Conservation (phyloP, 2,888 invertebrate genomes). For the Slavum lentiscoides region DNA sequence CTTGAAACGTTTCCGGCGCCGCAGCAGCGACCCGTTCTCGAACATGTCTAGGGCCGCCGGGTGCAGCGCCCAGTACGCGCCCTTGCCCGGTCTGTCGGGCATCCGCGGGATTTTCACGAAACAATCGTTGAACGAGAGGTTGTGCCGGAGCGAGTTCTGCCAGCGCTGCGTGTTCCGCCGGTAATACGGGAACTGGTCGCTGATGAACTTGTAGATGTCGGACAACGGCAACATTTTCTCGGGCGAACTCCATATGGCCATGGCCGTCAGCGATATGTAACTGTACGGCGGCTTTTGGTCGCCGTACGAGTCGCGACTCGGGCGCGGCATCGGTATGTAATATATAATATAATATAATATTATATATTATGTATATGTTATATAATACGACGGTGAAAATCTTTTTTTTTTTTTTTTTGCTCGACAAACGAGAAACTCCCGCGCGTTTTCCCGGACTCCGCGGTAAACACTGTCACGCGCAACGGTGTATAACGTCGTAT, state of each 20-base stretch:
- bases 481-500: no score
- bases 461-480: no score
- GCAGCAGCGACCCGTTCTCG: slow-evolving; percentile 80
- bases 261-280: slow-evolving; percentile 96
- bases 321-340: slow-evolving; percentile 77
- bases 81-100: slow-evolving; percentile 78
- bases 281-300: slow-evolving; percentile 99
- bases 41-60: slow-evolving; percentile 80
- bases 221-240: slow-evolving; percentile 92
- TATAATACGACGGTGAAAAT: no score
- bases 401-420: no score
- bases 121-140: slow-evolving; percentile 93
- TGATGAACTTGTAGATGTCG: slow-evolving; percentile 91
- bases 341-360: no score
- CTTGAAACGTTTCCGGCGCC: slow-evolving; percentile 81
- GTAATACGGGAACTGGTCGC: slow-evolving; percentile 85
- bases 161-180: slow-evolving; percentile 77
- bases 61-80: slow-evolving; percentile 80
- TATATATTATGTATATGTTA: no score
- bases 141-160: slow-evolving; percentile 81
- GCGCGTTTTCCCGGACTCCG: no score
- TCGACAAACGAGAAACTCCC: no score
- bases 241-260: slow-evolving; percentile 96
- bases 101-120: slow-evolving; percentile 86
- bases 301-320: slow-evolving; percentile 93